Evolutionary conservation across 2,888 invertebrate genomes (phyloP), one percentile per base, ranked within the genome.

Genomic region (Diachrysia chrysitis): DNA sequence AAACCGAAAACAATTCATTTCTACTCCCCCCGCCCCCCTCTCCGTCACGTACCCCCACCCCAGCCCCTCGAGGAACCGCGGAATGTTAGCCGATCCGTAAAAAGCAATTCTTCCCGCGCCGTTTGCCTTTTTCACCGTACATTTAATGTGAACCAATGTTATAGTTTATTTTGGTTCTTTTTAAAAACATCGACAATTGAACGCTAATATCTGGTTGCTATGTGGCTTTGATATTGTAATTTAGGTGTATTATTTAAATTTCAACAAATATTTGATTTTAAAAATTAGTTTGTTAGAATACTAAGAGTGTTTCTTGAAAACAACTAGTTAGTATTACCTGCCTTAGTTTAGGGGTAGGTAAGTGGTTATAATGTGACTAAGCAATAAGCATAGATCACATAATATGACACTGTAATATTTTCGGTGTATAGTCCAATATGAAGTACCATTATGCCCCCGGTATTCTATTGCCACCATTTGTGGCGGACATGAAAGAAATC

Each of bases 1-100:
- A 90, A 90, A 89, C 91, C 88, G 87, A 90, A 92, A 93, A 93
- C 93, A 93, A 93, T 92, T 91, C 91, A 92, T 92, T 92, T 91
- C 87, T 88, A 85, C 74, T 78, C 68, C 68, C 66, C 71, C 76
- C 69, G 17, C 21, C 48, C 73, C 73, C 63, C 12, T 10, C 65
- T 37, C 64, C 81, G 81, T 79, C 85, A 79, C 85, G 84, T 85
- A 75, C 81, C 83, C 79, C 74, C 73, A 51, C 76, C 71, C 79
- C 79, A 67, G 59, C 71, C 78, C 83, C 84, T 79, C 79, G 75
- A 90, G 86, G 82, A 88, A 85, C 87, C 87, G 86, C 85, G 92
- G 89, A 89, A 90, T 90, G 92, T 84, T 90, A 92, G 90, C 83
- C 90, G 93, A 93, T 92, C 92, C 93, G 93, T 93, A 92, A 94